Conservation (phyloP, 2,113 vertebrate species). For the Marmota monax region DNA sequence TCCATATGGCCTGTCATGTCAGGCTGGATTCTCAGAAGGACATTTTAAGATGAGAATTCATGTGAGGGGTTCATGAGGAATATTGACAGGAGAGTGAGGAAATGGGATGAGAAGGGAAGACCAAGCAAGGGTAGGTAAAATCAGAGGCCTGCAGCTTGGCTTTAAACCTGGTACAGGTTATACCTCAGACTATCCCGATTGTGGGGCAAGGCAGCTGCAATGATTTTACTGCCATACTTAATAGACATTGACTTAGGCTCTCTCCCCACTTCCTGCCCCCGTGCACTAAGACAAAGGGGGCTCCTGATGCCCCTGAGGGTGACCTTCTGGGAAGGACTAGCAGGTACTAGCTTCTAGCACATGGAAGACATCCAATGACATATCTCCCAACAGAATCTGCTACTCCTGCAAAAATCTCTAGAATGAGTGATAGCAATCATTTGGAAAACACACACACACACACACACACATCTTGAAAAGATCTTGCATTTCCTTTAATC, state of each 20-base stretch:
- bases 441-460: neutral
- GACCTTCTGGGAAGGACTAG: neutral
- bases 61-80: neutral
- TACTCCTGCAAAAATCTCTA: no score
- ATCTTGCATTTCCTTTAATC: neutral
- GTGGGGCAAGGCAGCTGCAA: neutral
- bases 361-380: accelerated
- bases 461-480: neutral
- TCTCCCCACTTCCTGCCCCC: neutral
- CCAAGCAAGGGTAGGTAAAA: no score
- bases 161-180: neutral
- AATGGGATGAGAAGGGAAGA: neutral
- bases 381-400: neutral
- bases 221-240: neutral
- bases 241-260: neutral
- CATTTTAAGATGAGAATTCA: neutral
- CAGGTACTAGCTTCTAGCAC: neutral
- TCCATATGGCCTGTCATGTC: no score
- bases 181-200: no score
- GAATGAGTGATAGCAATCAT: neutral
- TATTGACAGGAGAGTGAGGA: neutral
- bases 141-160: neutral
- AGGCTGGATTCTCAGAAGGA: neutral
- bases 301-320: neutral
- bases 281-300: neutral